phyloP scores from a whole-genome alignment of 2,797 vertebrate species.

The Limnodromus scolopaceus region DNA sequence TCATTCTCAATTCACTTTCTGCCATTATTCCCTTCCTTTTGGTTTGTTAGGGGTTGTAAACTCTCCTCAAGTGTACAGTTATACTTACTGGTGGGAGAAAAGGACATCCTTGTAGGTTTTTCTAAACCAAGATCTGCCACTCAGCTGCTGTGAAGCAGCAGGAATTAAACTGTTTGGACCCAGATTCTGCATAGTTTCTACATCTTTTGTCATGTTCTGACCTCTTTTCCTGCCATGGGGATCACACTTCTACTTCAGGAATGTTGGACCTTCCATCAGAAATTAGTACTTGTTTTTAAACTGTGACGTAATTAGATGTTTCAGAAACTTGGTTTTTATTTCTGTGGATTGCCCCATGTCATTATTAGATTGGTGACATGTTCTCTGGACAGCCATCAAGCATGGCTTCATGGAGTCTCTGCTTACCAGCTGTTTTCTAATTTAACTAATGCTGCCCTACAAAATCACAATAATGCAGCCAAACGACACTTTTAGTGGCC shows the following conservation, averaged over 20 bases:
- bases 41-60: background rate
- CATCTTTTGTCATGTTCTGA: background rate
- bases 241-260: background rate
- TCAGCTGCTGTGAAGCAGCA: background rate
- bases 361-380: background rate
- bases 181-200: background rate
- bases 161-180: background rate
- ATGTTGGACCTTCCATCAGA: background rate
- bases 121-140: background rate
- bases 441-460: background rate
- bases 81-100: background rate
- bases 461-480: background rate
- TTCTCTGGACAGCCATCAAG: background rate
- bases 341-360: background rate
- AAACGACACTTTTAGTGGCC: background rate
- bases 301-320: background rate
- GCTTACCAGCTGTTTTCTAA: background rate
- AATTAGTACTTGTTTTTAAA: background rate
- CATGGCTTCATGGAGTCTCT: background rate
- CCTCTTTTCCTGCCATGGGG: background rate
- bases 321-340: background rate
- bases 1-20: background rate
- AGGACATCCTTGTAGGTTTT: background rate
- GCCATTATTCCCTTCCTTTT: background rate
- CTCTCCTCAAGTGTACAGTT: background rate